phyloP scores from a whole-genome alignment of 2,797 vertebrate genomes.

The Morelia viridis region DNA sequence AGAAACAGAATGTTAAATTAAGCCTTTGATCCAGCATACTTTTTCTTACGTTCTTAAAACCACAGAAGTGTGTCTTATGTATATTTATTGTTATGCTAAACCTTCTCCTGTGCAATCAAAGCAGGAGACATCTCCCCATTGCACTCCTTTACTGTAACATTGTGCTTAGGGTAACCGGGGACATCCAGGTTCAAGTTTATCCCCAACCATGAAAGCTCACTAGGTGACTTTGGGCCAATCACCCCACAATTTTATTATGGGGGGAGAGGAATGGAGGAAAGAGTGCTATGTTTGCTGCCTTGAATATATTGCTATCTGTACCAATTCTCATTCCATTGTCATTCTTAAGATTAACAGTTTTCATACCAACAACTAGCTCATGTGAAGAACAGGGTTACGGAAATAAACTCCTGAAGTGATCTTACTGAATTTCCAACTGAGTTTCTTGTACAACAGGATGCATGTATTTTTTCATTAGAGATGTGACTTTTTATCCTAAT shows the following conservation, averaged over 20 bases:
- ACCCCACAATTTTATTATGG: background rate
- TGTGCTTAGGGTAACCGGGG: background rate
- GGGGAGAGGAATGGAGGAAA: background rate
- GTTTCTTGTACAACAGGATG: background rate
- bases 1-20: background rate
- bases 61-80: background rate
- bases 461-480: background rate
- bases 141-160: background rate
- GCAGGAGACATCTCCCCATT: background rate
- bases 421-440: background rate
- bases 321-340: too few species aligned
- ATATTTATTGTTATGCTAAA: background rate
- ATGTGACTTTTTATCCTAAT: background rate
- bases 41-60: background rate
- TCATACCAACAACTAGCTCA: too few species aligned
- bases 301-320: background rate
- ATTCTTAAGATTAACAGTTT: too few species aligned
- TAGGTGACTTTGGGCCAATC: background rate
- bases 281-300: background rate
- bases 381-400: too few species aligned
- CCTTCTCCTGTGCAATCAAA: background rate
- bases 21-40: background rate
- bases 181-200: background rate
- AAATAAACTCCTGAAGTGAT: too few species aligned
- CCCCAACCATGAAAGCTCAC: background rate